Evolutionary conservation across 2,113 vertebrate species (phyloP), one percentile per base, ranked within the genome.

Genomic region (Oncorhynchus keta): DNA sequence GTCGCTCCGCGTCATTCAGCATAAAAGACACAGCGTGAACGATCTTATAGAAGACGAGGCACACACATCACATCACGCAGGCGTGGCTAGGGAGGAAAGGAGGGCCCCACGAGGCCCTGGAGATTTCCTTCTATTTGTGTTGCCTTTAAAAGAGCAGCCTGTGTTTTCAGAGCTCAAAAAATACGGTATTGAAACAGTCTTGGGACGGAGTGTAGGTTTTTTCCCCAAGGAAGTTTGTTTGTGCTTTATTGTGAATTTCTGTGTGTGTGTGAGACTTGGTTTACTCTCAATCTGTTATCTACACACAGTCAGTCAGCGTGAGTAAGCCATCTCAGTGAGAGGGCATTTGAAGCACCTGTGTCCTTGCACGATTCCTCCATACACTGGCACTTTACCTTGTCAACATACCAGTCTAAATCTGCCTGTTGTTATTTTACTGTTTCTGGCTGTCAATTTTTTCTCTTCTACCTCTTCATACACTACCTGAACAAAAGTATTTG

Each of bases 1-100:
- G 81, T 81, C 61, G 75, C 81, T 7, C 39, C 4, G 30, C 66
- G 78, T 73, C 86, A 77, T 90, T 86, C 79, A 77, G 89, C 85
- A 70, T 22, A 16, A 12, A 24, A n/a, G 65, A 30, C 65, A 13
- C 20, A 28, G 65, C 11, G n/a, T 20, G 68, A 70, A 49, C n/a
- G n/a, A 48, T 70, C 20, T 70, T 18, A 35, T 68, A 32, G 32
- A 30, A 62, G 59, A 8, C 59, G 16, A n/a, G 66, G 66, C 11
- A 9, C 30, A 22, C 62, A 32, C 11, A 68, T 68, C 26, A 68
- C 30, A 39, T 11, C 66, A 68, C 30, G 16, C 3, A 66, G 22
- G 51, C 59, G 11, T 9, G n/a, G 59, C 59, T 18, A 5, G 12
- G 9, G 9, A 45, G 59, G n/a, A 1, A 62, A 3, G 59, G n/a